Percentiles rank a stretch among this genome's conserved stretches.
Conservation (phyloP, 2,888 invertebrate genomes). For the Spodoptera littoralis region DNA sequence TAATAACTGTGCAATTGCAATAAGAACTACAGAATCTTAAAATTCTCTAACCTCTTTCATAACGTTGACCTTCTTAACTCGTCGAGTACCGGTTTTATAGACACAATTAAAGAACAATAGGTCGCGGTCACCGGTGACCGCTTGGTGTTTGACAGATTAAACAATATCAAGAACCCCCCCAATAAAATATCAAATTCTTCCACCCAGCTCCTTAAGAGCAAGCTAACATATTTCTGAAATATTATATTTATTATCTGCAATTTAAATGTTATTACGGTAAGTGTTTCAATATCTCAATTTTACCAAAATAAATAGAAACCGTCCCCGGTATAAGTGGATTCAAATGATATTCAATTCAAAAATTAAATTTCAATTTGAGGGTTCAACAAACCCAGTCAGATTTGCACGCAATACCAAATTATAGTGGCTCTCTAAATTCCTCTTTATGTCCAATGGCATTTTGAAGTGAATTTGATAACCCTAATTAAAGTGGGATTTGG, state of each 20-base stretch:
- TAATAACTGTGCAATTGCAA: too few relatives aligned
- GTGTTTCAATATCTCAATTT: slow-evolving; percentile 2
- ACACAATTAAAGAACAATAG: too few relatives aligned
- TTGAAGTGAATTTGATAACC: slow-evolving; percentile 25
- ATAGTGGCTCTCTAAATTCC: slow-evolving; percentile 12
- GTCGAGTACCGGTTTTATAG: too few relatives aligned
- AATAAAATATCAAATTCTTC: too few relatives aligned
- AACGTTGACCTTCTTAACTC: too few relatives aligned
- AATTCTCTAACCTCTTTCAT: too few relatives aligned
- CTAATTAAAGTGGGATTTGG: slow-evolving; percentile 19
- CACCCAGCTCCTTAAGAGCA: too few relatives aligned
- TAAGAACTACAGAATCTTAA: too few relatives aligned
- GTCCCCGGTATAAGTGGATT: slow-evolving; percentile 5
- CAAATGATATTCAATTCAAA: slow-evolving; percentile 21
- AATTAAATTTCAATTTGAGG: slow-evolving; percentile 32
- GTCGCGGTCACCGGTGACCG: too few relatives aligned
- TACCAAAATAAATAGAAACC: neutral
- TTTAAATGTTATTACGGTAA: slow-evolving; percentile 3
- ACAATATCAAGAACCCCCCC: too few relatives aligned
- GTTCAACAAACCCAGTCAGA: slow-evolving; percentile 29
- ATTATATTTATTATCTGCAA: neutral
- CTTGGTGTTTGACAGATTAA: too few relatives aligned
- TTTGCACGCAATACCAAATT: slow-evolving; percentile 24
- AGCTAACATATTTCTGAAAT: slow-evolving; percentile 1
- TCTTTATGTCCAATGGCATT: slow-evolving; percentile 19